Evolutionary conservation across 2,888 invertebrate genomes (phyloP).

Genomic region (Andrena praecox): DNA sequence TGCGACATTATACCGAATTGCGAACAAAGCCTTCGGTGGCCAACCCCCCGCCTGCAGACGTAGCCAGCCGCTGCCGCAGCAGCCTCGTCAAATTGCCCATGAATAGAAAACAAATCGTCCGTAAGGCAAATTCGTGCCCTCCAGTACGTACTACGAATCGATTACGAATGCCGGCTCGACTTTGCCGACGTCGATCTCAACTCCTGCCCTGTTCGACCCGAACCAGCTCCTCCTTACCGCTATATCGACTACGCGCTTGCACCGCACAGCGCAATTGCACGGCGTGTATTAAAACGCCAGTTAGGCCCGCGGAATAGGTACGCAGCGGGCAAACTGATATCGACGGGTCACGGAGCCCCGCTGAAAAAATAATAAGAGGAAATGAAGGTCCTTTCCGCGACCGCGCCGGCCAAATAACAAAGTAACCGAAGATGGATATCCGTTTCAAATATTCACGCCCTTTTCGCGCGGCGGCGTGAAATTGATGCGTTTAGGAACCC

Average conservation of each 20-base stretch:
- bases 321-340: not conserved
- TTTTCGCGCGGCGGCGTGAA: slow-evolving; percentile 81
- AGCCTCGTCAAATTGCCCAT: slow-evolving; percentile 79
- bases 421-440: slow-evolving; percentile 84
- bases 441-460: slow-evolving; percentile 85
- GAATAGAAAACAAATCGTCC: slow-evolving; percentile 81
- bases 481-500: slow-evolving; percentile 84
- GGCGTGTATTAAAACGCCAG: too few species aligned
- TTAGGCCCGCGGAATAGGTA: too few species aligned
- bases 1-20: slow-evolving; percentile 84
- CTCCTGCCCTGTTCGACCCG: not conserved
- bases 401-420: slow-evolving; percentile 76
- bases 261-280: too few species aligned
- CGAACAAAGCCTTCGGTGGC: slow-evolving; percentile 77
- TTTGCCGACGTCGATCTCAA: slow-evolving; percentile 31
- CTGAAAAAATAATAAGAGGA: slow-evolving; percentile 46
- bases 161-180: slow-evolving; percentile 60
- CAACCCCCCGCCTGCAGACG: not conserved
- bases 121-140: slow-evolving; percentile 76
- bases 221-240: not conserved
- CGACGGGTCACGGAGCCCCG: slow-evolving; percentile 25
- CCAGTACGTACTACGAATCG: slow-evolving; percentile 57
- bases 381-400: slow-evolving; percentile 61
- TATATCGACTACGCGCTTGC: too few species aligned
- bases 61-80: slow-evolving; percentile 50